Base-by-base conservation (phyloP, 2,797 vertebrate genomes). In the Molossus molossus region DNA sequence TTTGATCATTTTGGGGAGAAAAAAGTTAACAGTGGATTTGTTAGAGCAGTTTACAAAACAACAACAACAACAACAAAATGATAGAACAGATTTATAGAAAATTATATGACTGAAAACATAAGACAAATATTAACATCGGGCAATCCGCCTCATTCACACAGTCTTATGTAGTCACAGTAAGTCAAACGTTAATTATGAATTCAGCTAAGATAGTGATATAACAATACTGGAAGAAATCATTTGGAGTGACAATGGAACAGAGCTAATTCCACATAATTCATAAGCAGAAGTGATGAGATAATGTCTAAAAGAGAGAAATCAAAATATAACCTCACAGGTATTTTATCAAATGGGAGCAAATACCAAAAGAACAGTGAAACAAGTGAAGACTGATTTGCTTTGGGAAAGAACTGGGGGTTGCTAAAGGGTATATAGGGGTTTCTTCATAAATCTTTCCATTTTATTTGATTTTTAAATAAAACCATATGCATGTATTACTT, bases 341-440 rank as follows among this genome's bases (percentile, higher is more conserved):
- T 55, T 60, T 81, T 91, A 86, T 25, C 50, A 84, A 70, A 70
- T 55, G 62, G 60, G 77, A 81, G 33, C 50, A 77, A 83, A 72
- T 13, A 70, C 9, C 55, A 55, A 93, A 91, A 91, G 37, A 25
- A 90, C 7, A 89, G 55, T 20, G 60, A 75, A 75, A 25, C 14
- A 37, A 91, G 48, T 29, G 50, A 92, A 92, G 87, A 65, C 8
- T 27, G 21, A 86, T 67, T 76, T 85, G 33, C 37, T 75, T 55
- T 23, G 9, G 67, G 65, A 81, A 93, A 82, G 57, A 80, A 89
- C 0, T 50, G 25, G 75, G 23, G 50, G 37, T 5, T 76, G 25
- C 48, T 62, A 65, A 70, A 76, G 37, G 9, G 23, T 60, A 1
- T 23, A 11, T 17, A 84, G 45, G 25, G 33, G 10, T 69, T 60